Evolutionary conservation across 2,888 invertebrate species (phyloP).

Genomic region (Thymelicus acteon): DNA sequence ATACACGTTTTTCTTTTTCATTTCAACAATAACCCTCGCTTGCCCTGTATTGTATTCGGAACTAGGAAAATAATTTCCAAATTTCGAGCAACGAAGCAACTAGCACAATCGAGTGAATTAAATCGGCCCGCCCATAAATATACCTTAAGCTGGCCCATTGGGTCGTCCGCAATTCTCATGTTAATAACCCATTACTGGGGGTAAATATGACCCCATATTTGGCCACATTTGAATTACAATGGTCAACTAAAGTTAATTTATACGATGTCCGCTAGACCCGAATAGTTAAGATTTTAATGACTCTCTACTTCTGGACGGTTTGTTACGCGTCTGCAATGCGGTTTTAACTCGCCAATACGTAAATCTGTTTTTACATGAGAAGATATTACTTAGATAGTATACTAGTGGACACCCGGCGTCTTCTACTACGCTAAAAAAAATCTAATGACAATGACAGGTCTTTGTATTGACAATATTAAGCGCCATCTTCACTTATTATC

Average conservation of each 20-base stretch:
- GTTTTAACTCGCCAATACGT: not conserved
- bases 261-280: constrained; percentile 6
- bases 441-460: too few relatives aligned
- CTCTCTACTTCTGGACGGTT: not conserved
- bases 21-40: too few relatives aligned
- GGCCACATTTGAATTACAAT: constrained; percentile 37
- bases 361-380: too few relatives aligned
- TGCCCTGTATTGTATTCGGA: not conserved
- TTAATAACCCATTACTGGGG: constrained; percentile 34
- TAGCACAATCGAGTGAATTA: constrained; percentile 31
- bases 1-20: too few relatives aligned
- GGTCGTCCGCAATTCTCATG: constrained; percentile 35
- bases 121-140: constrained; percentile 28
- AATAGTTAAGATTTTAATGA: constrained; percentile 29
- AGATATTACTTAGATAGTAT: too few relatives aligned
- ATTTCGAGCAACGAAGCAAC: not conserved
- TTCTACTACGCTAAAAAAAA: too few relatives aligned
- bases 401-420: too few relatives aligned
- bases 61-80: constrained; percentile 9
- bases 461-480: too few relatives aligned
- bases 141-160: constrained; percentile 31
- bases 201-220: constrained; percentile 34
- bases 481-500: too few relatives aligned
- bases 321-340: not conserved
- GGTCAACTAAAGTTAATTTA: constrained; percentile 35